Evolutionary conservation across 1,140 invertebrate species (phyloP).

Genomic region (Drosophila sechellia): DNA sequence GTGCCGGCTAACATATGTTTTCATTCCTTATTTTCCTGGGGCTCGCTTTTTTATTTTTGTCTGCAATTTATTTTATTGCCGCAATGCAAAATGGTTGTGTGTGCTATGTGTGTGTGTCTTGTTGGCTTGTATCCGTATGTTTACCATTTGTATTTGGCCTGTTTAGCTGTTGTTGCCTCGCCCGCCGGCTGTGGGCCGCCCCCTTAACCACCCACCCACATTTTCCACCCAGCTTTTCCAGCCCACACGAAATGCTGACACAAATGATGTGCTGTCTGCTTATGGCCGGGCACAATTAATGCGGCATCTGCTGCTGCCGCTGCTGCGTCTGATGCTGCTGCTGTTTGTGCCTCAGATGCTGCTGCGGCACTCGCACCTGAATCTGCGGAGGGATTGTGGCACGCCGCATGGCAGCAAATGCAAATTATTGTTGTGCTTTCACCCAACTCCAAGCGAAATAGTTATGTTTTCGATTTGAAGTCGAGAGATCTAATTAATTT

Average conservation of each 20-base stretch:
- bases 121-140: slow-evolving; percentile 4
- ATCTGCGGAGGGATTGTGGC: slow-evolving; percentile 34
- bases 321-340: slow-evolving; percentile 18
- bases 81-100: slow-evolving; percentile 43
- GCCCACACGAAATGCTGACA: slow-evolving; percentile 42
- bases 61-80: slow-evolving; percentile 67
- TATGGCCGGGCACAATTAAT: slow-evolving; percentile 57
- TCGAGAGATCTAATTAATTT: not conserved
- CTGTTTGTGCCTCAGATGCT: slow-evolving; percentile 32
- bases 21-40: slow-evolving; percentile 47
- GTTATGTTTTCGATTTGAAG: not conserved
- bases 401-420: slow-evolving; percentile 36
- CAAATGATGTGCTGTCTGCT: slow-evolving; percentile 56
- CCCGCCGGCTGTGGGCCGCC: slow-evolving; percentile 23
- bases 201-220: too few species aligned
- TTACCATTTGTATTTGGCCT: slow-evolving; percentile 43
- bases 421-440: slow-evolving; percentile 35
- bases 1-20: slow-evolving; percentile 45
- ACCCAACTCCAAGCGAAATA: not conserved
- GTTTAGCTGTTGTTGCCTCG: slow-evolving; percentile 29
- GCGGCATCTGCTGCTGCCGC: slow-evolving; percentile 36
- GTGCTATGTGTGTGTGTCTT: slow-evolving; percentile 3
- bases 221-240: not conserved
- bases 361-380: slow-evolving; percentile 41
- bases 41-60: slow-evolving; percentile 32